Base-by-base conservation (phyloP, 2,888 invertebrate genomes). In the Beris chalybata region DNA sequence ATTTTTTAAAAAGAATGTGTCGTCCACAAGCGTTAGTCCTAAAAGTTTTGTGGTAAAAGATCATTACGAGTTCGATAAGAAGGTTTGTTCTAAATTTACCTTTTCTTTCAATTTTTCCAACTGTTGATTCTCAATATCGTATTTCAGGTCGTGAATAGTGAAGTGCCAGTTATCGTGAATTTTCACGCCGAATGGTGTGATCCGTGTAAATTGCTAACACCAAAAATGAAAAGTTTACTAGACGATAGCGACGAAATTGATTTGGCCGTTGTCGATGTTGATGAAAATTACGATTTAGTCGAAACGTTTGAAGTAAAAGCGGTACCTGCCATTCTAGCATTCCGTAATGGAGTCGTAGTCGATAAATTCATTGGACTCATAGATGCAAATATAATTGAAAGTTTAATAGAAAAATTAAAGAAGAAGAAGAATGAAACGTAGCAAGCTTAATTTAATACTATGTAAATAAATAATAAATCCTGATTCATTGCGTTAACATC, bases 181-280 rank as follows among this genome's bases (percentile, higher is more conserved):
- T 93, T 93, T 76, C 93, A 93, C 75, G 93, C 93, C 0, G 92
- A 93, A 72, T 93, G 93, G 93, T 93, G 93, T 76, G 92, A 92
- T 79, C 93, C 93, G 0, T 93, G 93, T 79, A 92, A 92, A 80
- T 90, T 92, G 74, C 83, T 93, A 12, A 93, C 93, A 0, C 93
- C 93, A 2, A 91, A 91, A 79, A 85, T 93, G 78, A 86, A 86
- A 73, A 90, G 91, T 76, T 79, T 93, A 59, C 85, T 93, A 38
- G 88, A 88, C 72, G 88, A 89, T 2, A 86, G 89, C 59, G 83
- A 84, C 7, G 85, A 89, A 73, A 83, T 93, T 61, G 89, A 93
- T 79, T 81, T 93, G 71, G 93, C 93, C 1, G 87, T 92, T 29
- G 88, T 93, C 0, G 90, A 93, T 78, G 91, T 93, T 0, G 93